These are phyloP conservation scores for Cataglyphis albicans DNA, from an alignment of 2,888 invertebrate species.

Conservation along the genomic window DNA sequence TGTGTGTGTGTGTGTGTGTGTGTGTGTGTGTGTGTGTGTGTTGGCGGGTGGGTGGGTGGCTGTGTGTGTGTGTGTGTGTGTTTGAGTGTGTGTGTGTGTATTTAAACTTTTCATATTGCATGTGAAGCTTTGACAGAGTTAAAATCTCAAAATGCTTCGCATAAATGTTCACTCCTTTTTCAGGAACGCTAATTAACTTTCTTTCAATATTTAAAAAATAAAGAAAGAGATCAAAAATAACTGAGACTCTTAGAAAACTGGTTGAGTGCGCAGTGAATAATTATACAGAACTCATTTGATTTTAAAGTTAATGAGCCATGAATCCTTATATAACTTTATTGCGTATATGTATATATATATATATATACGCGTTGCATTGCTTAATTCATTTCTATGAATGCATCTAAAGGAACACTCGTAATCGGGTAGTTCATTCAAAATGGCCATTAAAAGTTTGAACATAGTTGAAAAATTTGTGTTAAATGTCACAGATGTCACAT, in stretches of 20 bases:
- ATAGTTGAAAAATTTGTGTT: too few relatives aligned
- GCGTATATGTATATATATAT: neutral
- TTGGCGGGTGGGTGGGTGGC: too few relatives aligned
- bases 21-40: too few relatives aligned
- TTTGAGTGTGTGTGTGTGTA: too few relatives aligned
- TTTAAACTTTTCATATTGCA: neutral
- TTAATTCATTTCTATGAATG: conserved; percentile 31
- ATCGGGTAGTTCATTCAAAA: neutral
- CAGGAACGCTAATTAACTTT: neutral
- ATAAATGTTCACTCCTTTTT: conserved; percentile 17
- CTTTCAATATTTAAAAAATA: neutral
- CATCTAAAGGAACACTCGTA: neutral
- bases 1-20: too few relatives aligned
- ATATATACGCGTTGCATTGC: neutral
- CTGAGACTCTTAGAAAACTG: neutral
- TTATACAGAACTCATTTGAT: conserved; percentile 2
- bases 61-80: too few relatives aligned
- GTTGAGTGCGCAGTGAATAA: neutral
- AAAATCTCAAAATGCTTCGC: conserved; percentile 15
- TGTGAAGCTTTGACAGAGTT: neutral
- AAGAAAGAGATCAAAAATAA: neutral
- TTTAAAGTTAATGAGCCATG: conserved; percentile 18
- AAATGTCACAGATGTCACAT: too few relatives aligned
- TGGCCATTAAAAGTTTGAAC: neutral
- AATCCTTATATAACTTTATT: conserved; percentile 1